Evolutionary conservation across 2,113 vertebrate genomes (phyloP).

Genomic region (Psilopogon haemacephalus): DNA sequence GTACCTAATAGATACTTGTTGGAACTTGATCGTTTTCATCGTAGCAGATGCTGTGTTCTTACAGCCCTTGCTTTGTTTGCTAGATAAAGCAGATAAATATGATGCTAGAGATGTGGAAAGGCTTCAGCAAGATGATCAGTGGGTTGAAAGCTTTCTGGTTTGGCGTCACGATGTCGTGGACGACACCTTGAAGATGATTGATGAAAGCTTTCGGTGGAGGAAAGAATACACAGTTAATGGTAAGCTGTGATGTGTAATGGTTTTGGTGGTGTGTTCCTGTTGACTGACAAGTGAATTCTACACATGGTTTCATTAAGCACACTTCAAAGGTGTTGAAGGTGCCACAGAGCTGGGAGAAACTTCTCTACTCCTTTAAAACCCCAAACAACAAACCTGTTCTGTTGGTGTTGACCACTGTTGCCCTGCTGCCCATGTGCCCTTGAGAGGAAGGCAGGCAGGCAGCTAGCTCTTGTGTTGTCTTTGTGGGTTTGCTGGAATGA

Average conservation of each 20-base stretch:
- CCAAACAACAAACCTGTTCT: neutral
- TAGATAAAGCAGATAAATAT: constrained; percentile 89
- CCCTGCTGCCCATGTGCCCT: neutral
- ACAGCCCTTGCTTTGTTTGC: constrained; percentile 3
- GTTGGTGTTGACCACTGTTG: neutral
- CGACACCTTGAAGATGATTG: constrained; percentile 94
- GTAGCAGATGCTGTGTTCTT: neutral
- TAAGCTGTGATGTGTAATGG: constrained; percentile 62
- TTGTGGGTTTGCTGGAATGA: neutral
- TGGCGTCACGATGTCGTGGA: constrained; percentile 87
- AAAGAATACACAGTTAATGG: constrained; percentile 90
- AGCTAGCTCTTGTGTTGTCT: neutral
- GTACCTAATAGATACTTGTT: neutral
- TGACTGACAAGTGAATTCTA: neutral
- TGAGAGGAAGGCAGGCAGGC: neutral
- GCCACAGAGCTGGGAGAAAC: neutral
- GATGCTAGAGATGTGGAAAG: constrained; percentile 91
- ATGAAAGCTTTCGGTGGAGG: constrained; percentile 95
- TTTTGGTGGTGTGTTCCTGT: neutral
- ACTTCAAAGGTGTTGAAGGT: neutral
- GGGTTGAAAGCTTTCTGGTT: constrained; percentile 84
- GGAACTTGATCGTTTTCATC: neutral
- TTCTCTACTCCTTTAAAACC: neutral
- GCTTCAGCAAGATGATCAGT: constrained; percentile 84
- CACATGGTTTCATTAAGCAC: neutral